Conservation (phyloP, 2,797 vertebrate species). For the Pseudomugil gertrudae region DNA sequence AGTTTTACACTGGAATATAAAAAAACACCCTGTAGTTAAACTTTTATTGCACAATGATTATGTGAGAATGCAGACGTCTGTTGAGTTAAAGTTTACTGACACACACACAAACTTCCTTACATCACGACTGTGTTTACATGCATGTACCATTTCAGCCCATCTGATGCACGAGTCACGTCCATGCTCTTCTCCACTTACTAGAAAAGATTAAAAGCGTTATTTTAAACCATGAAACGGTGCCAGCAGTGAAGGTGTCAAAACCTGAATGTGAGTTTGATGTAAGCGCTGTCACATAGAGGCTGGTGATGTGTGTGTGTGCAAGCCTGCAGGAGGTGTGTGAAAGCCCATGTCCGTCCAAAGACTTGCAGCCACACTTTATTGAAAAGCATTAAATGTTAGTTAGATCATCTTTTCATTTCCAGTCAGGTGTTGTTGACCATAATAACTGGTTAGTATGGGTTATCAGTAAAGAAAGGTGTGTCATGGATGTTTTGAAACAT, state of each 20-base stretch:
- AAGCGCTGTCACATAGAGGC: neutral
- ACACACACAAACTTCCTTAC: neutral
- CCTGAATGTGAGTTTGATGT: neutral
- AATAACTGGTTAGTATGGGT: neutral
- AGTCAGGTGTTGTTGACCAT: neutral
- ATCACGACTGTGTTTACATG: fast-evolving
- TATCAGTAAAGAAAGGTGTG: neutral
- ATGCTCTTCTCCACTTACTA: neutral
- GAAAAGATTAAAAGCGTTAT: neutral
- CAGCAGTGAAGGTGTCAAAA: conserved; percentile 11
- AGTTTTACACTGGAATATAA: neutral
- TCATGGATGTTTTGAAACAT: neutral
- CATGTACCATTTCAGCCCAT: neutral
- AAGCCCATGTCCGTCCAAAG: neutral
- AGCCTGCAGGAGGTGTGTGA: neutral
- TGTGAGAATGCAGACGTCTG: neutral
- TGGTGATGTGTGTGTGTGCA: neutral
- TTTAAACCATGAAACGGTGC: conserved; percentile 9
- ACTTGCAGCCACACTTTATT: neutral
- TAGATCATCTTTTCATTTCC: neutral
- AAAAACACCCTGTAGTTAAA: neutral
- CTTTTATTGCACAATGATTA: neutral
- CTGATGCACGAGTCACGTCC: conserved; percentile 2
- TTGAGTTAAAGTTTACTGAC: neutral
- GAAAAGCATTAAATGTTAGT: neutral